Conservation (phyloP, 2,113 vertebrate genomes). For the Nannobrachium achirus region DNA sequence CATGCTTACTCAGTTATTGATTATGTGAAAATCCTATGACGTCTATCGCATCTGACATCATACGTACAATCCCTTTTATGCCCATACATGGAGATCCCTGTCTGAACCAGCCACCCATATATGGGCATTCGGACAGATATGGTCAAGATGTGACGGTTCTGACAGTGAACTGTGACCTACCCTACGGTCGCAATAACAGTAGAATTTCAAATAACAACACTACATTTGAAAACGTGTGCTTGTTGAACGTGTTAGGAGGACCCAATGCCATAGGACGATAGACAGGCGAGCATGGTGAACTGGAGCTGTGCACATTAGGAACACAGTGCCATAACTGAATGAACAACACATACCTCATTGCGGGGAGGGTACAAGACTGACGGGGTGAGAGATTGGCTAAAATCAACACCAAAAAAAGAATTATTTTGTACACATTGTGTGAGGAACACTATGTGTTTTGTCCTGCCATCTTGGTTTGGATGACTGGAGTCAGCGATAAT, state of each 20-base stretch:
- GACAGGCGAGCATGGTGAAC: slow-evolving; percentile 11
- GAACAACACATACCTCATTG: slow-evolving; percentile 27
- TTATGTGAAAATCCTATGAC: no score
- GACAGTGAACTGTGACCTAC: no score
- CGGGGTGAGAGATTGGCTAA: slow-evolving; percentile 30
- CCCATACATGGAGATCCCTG: no score
- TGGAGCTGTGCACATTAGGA: slow-evolving; percentile 4
- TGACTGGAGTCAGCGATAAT: slow-evolving; percentile 61
- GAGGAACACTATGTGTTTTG: slow-evolving; percentile 25
- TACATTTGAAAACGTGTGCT: slow-evolving; percentile 29
- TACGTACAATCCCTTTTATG: no score
- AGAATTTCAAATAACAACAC: slow-evolving; percentile 32
- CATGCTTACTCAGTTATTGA: no score
- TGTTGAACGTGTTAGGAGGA: no score
- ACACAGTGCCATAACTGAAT: slow-evolving; percentile 31
- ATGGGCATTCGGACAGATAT: no score
- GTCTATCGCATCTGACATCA: no score
- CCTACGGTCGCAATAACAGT: no score
- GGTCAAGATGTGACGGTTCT: no score
- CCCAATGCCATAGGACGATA: not conserved
- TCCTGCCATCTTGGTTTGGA: slow-evolving; percentile 30
- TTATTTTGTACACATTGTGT: slow-evolving; percentile 41
- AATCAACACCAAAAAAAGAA: slow-evolving; percentile 34
- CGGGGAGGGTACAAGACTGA: slow-evolving; percentile 26
- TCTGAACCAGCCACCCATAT: no score